These are phyloP conservation scores for Puffinus mauretanicus DNA, from an alignment of 2,113 vertebrate genomes.

Conservation along the genomic window DNA sequence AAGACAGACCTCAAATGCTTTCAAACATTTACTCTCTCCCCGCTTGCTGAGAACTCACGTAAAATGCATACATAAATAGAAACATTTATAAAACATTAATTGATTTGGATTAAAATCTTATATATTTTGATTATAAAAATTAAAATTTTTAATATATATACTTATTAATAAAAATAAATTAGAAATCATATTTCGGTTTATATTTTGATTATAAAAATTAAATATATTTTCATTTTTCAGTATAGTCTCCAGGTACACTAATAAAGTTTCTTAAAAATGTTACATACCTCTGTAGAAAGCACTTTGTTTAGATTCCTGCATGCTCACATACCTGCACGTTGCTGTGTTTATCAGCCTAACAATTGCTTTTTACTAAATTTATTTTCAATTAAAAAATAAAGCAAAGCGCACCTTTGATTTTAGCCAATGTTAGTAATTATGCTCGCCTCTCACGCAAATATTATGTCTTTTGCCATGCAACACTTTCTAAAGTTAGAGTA, in stretches of 20 bases:
- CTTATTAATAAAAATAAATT: not conserved
- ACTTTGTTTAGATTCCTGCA: not conserved
- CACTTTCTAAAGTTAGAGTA: conserved; percentile 13
- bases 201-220: not conserved
- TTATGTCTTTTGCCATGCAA: conserved; percentile 37
- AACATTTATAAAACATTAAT: not conserved
- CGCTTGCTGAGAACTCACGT: not conserved
- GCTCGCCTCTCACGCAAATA: not conserved
- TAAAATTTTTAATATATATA: not conserved
- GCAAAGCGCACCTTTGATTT: conserved; percentile 5
- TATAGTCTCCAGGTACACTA: not conserved
- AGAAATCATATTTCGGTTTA: too few relatives aligned
- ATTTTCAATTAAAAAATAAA: conserved; percentile 25
- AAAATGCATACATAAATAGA: not conserved
- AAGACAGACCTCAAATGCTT: not conserved
- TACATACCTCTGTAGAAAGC: not conserved
- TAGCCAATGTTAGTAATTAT: conserved; percentile 41
- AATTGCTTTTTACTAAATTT: not conserved
- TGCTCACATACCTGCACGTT: not conserved
- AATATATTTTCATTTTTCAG: not conserved
- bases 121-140: not conserved
- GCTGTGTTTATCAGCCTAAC: not conserved
- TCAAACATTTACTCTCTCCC: not conserved
- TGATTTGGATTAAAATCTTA: not conserved
- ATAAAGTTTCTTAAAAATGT: not conserved